Percentiles rank a stretch among this genome's conserved stretches.
phyloP scores from a whole-genome alignment of 2,888 invertebrate genomes.

The Augiades crinisus region DNA sequence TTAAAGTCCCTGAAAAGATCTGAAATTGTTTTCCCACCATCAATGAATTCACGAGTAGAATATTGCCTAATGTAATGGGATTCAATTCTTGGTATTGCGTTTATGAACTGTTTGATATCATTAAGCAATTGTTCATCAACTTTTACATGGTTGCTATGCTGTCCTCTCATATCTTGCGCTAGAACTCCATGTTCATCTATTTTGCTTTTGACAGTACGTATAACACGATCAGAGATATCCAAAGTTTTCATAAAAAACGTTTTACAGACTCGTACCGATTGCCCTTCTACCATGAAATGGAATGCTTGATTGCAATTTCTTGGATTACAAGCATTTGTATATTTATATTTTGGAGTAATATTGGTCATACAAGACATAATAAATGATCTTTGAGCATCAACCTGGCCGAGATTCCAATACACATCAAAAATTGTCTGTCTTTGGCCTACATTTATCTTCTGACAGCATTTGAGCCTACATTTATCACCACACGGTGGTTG shows the following conservation, averaged over 20 bases:
- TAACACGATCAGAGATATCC: neutral
- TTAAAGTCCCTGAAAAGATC: conserved; percentile 31
- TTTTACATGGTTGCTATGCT: conserved; percentile 29
- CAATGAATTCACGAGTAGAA: conserved; percentile 31
- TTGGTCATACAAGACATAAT: conserved; percentile 31
- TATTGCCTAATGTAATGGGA: conserved; percentile 29
- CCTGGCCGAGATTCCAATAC: conserved; percentile 8
- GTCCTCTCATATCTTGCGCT: conserved; percentile 30
- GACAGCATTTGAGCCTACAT: conserved; percentile 24
- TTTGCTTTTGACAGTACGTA: neutral
- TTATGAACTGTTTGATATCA: conserved; percentile 32
- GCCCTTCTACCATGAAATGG: conserved; percentile 24
- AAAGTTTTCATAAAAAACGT: neutral
- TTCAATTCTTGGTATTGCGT: conserved; percentile 31
- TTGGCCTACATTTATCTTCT: conserved; percentile 20
- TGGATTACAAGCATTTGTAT: conserved; percentile 26
- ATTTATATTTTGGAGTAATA: conserved; percentile 19
- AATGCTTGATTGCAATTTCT: conserved; percentile 28
- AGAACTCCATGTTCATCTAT: conserved; percentile 27
- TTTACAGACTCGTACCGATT: neutral
- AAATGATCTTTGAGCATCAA: conserved; percentile 28
- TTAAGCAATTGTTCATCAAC: conserved; percentile 21
- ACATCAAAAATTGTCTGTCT: conserved; percentile 10
- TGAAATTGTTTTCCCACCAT: conserved; percentile 31
- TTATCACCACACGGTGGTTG: conserved; percentile 27